Base-by-base conservation (phyloP, 2,797 vertebrate genomes). In the Enteromius thamalakanensis region DNA sequence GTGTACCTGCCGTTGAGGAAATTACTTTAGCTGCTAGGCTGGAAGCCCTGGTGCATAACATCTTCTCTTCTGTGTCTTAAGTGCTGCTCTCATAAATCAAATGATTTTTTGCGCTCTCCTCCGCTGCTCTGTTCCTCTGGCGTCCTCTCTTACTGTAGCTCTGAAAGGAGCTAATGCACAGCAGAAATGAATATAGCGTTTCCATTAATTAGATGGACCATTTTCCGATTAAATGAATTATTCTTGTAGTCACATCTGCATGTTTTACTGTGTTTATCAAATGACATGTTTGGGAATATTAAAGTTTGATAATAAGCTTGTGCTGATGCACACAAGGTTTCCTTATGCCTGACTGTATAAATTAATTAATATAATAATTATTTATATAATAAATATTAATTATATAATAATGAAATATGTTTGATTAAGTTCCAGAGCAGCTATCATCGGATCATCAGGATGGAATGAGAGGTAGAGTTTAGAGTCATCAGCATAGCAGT, bases 61-160 rank as follows among this genome's bases (percentile, higher is more conserved):
- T 79, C 47, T 79, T 79, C 64, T 71, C 79, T 55, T 60, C 68
- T 80, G 51, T 62, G 68, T 80, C 40, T 81, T 34, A 34, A 62
- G 68, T 62, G 37, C 79, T 72, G 19, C 68, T 34, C 79, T 71
- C 79, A 81, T 72, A 72, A 71, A 72, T 80, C 79, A 80, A 60
- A 80, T 29, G 23, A 60, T 69, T 70, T 72, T 70, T 6, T 0
- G 0, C 4, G 2, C 40, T 81, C 60, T 47, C 68, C 53, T 81
- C 26, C 15, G 67, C 23, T 70, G n/a, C 51, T 29, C 34, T 19
- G 15, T 29, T 69, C 53, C 34, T 55, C 65, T 55, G n/a, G n/a
- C 47, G 2, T 76, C n/a, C 34, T 64, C 23, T 42, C 37, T 47
- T 77, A 64, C 58, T 32, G 17, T 64, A 21, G 58, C 75, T 64